A percentile compares a stretch with the other conserved stretches of the same genome.
phyloP scores from a whole-genome alignment of 2,888 invertebrate species.

The Anthophora plumipes region DNA sequence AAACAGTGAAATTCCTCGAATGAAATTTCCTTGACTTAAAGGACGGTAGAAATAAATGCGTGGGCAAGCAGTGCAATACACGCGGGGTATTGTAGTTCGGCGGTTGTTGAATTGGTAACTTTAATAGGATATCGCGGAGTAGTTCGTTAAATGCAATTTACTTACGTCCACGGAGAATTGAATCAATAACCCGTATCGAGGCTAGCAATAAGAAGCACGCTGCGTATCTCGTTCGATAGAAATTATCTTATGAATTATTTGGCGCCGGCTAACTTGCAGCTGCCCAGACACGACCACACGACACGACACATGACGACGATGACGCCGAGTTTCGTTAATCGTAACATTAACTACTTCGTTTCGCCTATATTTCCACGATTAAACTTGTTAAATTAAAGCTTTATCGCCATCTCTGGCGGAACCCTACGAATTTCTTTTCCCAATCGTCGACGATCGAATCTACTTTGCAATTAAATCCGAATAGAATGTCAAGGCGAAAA shows the following conservation, averaged over 20 bases:
- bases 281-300: conserved; percentile 10
- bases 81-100: too few species aligned
- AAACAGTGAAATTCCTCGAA: too few species aligned
- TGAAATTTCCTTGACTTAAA: too few species aligned
- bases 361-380: not conserved
- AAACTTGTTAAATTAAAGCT: not conserved
- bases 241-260: conserved; percentile 46
- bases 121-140: conserved; percentile 6
- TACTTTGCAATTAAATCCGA: not conserved
- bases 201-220: conserved; percentile 29
- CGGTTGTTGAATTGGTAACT: not conserved
- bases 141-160: conserved; percentile 40
- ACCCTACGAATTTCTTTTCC: not conserved
- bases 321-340: not conserved
- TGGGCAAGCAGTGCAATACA: too few species aligned
- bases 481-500: not conserved
- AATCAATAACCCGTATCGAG: conserved; percentile 55
- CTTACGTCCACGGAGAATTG: conserved; percentile 50
- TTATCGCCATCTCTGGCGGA: not conserved
- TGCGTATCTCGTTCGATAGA: conserved; percentile 39
- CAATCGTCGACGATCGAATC: not conserved
- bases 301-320: not conserved
- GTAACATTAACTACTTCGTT: not conserved
- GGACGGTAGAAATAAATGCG: too few species aligned
- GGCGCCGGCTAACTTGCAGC: conserved; percentile 35